These are phyloP conservation scores for Ichneumon xanthorius DNA, from an alignment of 2,888 invertebrate genomes.

Conservation along the genomic window DNA sequence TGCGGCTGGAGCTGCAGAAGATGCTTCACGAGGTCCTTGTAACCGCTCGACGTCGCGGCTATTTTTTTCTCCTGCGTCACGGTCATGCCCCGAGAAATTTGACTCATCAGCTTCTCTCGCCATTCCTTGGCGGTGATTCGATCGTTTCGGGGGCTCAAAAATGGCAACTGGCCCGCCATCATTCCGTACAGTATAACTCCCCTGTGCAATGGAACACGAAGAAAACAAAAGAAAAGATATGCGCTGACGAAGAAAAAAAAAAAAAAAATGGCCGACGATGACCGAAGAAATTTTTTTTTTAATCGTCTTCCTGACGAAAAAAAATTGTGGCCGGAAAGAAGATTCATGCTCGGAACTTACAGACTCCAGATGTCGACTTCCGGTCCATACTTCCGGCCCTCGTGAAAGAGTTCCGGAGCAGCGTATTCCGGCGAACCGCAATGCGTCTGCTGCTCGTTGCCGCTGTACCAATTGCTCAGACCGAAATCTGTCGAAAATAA, in stretches of 20 bases:
- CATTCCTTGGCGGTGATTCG: conserved; percentile 86
- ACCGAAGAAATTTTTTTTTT: neutral
- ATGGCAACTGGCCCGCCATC: conserved; percentile 91
- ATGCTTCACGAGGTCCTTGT: conserved; percentile 85
- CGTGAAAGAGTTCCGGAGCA: conserved; percentile 91
- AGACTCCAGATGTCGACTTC: conserved; percentile 93
- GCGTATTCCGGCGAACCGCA: conserved; percentile 93
- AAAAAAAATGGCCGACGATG: neutral
- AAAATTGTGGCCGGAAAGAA: conserved; percentile 53
- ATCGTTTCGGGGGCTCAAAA: conserved; percentile 85
- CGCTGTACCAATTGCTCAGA: conserved; percentile 89
- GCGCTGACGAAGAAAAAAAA: neutral
- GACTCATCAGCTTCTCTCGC: conserved; percentile 88
- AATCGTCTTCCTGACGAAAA: neutral
- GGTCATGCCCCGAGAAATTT: conserved; percentile 89
- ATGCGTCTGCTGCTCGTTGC: conserved; percentile 89
- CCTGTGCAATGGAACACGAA: conserved; percentile 82
- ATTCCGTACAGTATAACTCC: conserved; percentile 92
- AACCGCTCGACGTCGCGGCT: conserved; percentile 84
- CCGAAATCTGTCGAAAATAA: conserved; percentile 88
- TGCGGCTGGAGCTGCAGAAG: conserved; percentile 86
- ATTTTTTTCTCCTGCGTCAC: conserved; percentile 87
- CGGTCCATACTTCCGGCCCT: conserved; percentile 90
- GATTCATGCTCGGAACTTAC: conserved; percentile 83
- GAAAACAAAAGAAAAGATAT: neutral